Percentiles rank a stretch among this genome's conserved stretches.
Conservation (phyloP, 92 coral and sea anemone genomes). For the Epizoanthus rinbou region DNA sequence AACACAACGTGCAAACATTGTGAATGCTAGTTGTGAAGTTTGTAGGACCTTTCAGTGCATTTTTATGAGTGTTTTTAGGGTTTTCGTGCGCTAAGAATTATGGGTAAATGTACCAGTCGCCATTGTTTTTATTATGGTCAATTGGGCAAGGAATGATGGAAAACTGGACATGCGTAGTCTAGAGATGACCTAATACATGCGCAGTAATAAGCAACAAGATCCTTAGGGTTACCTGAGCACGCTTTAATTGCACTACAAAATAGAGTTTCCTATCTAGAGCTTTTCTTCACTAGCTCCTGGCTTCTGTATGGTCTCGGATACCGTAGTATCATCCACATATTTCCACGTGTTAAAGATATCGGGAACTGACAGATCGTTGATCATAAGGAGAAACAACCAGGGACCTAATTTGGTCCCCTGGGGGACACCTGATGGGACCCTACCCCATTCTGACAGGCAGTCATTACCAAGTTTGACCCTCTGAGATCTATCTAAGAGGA, state of each 20-base stretch:
- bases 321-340: constrained; percentile 30
- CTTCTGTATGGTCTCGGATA: constrained; percentile 29
- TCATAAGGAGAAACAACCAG: constrained; percentile 24
- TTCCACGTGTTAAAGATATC: background rate
- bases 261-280: constrained; percentile 41
- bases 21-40: too few relatives aligned
- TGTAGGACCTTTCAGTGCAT: too few relatives aligned
- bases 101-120: too few relatives aligned
- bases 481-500: constrained; percentile 1
- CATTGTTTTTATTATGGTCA: too few relatives aligned
- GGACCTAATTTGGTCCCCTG: constrained; percentile 26
- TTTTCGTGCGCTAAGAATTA: too few relatives aligned
- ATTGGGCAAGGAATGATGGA: too few relatives aligned
- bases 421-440: too few relatives aligned
- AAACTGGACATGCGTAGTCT: constrained; percentile 38
- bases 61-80: too few relatives aligned
- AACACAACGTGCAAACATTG: too few relatives aligned
- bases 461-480: background rate
- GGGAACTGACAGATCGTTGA: constrained; percentile 23
- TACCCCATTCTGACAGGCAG: too few relatives aligned
- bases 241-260: constrained; percentile 44
- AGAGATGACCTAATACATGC: constrained; percentile 10
- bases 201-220: constrained; percentile 38
- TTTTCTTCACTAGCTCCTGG: constrained; percentile 37
- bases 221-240: constrained; percentile 40